phyloP scores from a whole-genome alignment of 1,140 invertebrate genomes.

The Hylyphantes graminicola region DNA sequence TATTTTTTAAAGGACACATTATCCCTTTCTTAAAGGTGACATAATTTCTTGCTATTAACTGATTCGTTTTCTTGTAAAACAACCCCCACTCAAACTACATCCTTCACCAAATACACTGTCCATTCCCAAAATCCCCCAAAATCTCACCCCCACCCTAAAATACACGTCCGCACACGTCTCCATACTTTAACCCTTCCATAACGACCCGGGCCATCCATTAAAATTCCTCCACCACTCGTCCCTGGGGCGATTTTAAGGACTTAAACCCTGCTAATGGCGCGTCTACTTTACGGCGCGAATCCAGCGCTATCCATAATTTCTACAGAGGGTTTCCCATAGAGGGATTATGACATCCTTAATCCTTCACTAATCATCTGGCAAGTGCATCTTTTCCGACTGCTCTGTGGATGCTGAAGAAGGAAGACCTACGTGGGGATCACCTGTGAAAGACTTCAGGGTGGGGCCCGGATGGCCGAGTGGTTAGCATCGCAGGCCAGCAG shows the following conservation, averaged over 20 bases:
- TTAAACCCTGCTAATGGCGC: constrained; percentile 25
- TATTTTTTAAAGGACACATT: too few relatives aligned
- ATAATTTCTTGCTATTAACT: too few relatives aligned
- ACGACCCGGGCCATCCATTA: background rate
- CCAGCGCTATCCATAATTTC: background rate
- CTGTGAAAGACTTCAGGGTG: too few relatives aligned
- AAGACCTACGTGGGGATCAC: too few relatives aligned
- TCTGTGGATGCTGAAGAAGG: too few relatives aligned
- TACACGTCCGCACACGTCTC: background rate
- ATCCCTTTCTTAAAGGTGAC: too few relatives aligned
- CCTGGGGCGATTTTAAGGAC: background rate
- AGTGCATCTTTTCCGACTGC: constrained; percentile 2
- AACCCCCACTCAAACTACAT: background rate
- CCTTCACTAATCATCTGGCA: constrained; percentile 27
- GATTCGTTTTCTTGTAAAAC: too few relatives aligned
- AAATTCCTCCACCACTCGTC: too few relatives aligned
- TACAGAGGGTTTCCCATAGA: constrained; percentile 1
- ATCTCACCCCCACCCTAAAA: background rate
- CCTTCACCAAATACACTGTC: background rate
- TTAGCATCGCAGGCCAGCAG: too few relatives aligned
- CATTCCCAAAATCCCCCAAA: too few relatives aligned
- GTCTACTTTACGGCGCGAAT: constrained; percentile 13
- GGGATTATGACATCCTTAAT: constrained; percentile 46
- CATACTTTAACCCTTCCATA: background rate
- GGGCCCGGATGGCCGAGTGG: too few relatives aligned